Base-by-base conservation (phyloP, 1,140 invertebrate species). In the Heterodera carotae region DNA sequence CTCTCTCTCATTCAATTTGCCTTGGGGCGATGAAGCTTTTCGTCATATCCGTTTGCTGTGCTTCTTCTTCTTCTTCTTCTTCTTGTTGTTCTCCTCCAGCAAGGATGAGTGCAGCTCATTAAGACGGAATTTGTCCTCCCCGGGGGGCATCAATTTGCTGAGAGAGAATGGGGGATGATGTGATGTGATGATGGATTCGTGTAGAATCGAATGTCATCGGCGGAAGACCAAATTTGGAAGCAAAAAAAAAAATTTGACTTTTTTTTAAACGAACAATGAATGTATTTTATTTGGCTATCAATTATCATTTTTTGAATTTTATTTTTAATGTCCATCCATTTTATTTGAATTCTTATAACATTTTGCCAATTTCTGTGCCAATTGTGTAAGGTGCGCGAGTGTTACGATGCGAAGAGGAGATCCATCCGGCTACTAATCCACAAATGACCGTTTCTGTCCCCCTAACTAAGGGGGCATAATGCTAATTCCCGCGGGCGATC, bases 321-420 rank as follows among this genome's bases (percentile, higher is more conserved):
- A 43, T 43, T 43, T 43, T 43, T 43, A 43, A 43, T 43, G 6
- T 43, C 12, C n/a, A n/a, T n/a, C n/a, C n/a, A n/a, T n/a, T n/a
- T n/a, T n/a, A n/a, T n/a, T n/a, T n/a, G n/a, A n/a, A n/a, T n/a
- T n/a, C n/a, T n/a, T n/a, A n/a, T n/a, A 53, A 53, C 48, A 53
- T 53, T 53, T 18, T 53, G 48, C 48, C 48, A 53, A 53, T 53
- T 43, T 53, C 12, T 15, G 1, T 53, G 12, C 48, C 48, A 53
- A 53, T 53, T 53, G 48, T 53, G 48, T 53, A 53, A 53, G 48
- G 48, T 53, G 48, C 48, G 48, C 48, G 48, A 53, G 48, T 53
- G 48, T 53, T 53, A 53, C 18, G 12, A 15, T 53, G 48, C 18
- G 48, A 53, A 18, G 15, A 22, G 48, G 39, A 12, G 39, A 43